Conservation (phyloP, 1,140 invertebrate genomes). For the Tetramorium parvispinum region DNA sequence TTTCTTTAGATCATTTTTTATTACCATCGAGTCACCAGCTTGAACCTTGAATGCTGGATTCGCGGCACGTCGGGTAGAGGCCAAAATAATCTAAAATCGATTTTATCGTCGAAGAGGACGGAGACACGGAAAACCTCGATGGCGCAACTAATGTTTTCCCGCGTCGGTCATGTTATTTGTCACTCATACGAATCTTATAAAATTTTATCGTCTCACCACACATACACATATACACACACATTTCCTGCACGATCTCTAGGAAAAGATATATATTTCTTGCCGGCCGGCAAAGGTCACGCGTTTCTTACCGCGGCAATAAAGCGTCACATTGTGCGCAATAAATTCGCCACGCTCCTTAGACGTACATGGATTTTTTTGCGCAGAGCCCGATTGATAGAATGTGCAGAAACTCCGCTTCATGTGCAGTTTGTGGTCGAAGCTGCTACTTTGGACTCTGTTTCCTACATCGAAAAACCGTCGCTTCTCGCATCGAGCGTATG, state of each 20-base stretch:
- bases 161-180: neutral
- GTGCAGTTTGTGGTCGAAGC: slow-evolving; percentile 42
- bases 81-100: slow-evolving; percentile 8
- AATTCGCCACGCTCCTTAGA: slow-evolving; percentile 43
- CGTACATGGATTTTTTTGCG: slow-evolving; percentile 50
- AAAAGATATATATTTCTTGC: slow-evolving; percentile 59
- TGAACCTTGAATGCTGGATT: neutral
- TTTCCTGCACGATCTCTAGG: slow-evolving; percentile 45
- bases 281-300: slow-evolving; percentile 45
- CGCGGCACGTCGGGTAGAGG: neutral
- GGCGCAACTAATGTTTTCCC: slow-evolving; percentile 16
- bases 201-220: slow-evolving; percentile 21
- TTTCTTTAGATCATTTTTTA: neutral
- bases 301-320: slow-evolving; percentile 43
- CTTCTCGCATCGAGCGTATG: slow-evolving; percentile 25
- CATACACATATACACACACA: neutral
- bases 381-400: slow-evolving; percentile 44
- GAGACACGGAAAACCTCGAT: neutral
- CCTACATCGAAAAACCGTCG: slow-evolving; percentile 33
- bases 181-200: slow-evolving; percentile 35
- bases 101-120: neutral
- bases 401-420: slow-evolving; percentile 33
- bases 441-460: slow-evolving; percentile 24
- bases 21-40: neutral
- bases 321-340: slow-evolving; percentile 38